Percentiles rank a stretch among this genome's conserved stretches.
phyloP scores from a whole-genome alignment of 2,113 vertebrate genomes.

The Hippoglossus stenolepis region DNA sequence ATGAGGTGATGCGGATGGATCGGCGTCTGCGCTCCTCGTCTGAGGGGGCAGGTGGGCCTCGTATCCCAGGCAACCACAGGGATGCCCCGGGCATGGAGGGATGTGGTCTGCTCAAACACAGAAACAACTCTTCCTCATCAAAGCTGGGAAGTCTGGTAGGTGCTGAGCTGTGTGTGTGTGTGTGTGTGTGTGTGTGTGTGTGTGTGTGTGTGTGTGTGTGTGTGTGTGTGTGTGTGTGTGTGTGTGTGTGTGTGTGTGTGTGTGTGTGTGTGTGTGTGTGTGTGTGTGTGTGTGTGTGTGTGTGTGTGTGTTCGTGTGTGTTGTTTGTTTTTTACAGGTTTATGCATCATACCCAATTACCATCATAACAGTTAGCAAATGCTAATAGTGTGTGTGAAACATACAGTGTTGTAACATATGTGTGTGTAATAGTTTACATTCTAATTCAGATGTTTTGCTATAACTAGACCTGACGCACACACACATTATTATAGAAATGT shows the following conservation, averaged over 20 bases:
- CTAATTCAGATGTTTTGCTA: background rate
- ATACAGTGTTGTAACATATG: too few species aligned
- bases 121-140: conserved; percentile 92
- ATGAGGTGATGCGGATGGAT: conserved; percentile 90
- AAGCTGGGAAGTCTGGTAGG: conserved; percentile 98
- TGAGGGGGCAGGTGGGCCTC: conserved; percentile 93
- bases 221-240: background rate
- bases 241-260: background rate
- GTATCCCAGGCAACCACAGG: conserved; percentile 88
- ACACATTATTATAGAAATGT: too few species aligned
- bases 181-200: background rate
- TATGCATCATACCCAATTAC: too few species aligned
- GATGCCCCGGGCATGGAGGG: conserved; percentile 86
- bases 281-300: background rate
- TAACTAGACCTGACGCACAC: background rate
- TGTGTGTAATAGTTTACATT: background rate
- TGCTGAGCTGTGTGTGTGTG: conserved; percentile 24
- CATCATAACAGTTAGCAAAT: too few species aligned
- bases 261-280: background rate
- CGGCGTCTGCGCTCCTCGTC: conserved; percentile 93
- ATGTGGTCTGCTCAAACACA: conserved; percentile 87
- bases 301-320: background rate
- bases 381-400: too few species aligned
- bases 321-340: too few species aligned
- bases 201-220: background rate